Base-by-base conservation (phyloP, 2,797 vertebrate species). In the Pelodytes ibericus region DNA sequence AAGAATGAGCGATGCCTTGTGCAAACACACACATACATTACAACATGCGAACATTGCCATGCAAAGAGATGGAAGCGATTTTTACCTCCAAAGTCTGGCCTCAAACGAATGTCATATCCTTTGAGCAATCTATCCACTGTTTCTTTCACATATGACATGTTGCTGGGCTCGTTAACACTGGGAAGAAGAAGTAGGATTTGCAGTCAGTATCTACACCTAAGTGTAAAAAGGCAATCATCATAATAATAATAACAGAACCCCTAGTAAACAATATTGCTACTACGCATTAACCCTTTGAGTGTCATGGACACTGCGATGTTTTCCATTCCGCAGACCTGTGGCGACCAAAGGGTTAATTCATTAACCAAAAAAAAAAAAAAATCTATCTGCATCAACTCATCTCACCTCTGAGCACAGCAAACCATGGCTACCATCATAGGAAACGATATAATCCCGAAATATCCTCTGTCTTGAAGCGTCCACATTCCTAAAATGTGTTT, bases 331-430 rank as follows among this genome's bases (percentile, higher is more conserved):
- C n/a, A n/a, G n/a, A n/a, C n/a, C n/a, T n/a, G n/a, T n/a, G n/a
- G n/a, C n/a, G n/a, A n/a, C n/a, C n/a, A n/a, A n/a, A n/a, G n/a
- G n/a, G n/a, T n/a, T n/a, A n/a, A n/a, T n/a, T n/a, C n/a, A n/a
- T n/a, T n/a, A n/a, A n/a, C n/a, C n/a, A n/a, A n/a, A n/a, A n/a
- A n/a, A n/a, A n/a, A n/a, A n/a, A n/a, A n/a, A n/a, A n/a, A n/a
- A 41, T 26, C 33, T 33, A 63, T 57, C 26, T 57, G 67, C 67
- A 71, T 53, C 26, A 77, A 71, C 56, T 60, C 71, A 81, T 90
- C 89, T 94, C 91, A 97, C 96, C 96, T 96, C 89, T 96, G 91
- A 84, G 94, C 93, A 81, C 88, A 91, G 87, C 93, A 94, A 82
- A 89, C 92, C 81, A 90, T 87, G 76, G 90, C 86, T 80, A 94